Evolutionary conservation across 2,888 invertebrate species (phyloP), one percentile per base, ranked within the genome.

Genomic region (Eupithecia inturbata): DNA sequence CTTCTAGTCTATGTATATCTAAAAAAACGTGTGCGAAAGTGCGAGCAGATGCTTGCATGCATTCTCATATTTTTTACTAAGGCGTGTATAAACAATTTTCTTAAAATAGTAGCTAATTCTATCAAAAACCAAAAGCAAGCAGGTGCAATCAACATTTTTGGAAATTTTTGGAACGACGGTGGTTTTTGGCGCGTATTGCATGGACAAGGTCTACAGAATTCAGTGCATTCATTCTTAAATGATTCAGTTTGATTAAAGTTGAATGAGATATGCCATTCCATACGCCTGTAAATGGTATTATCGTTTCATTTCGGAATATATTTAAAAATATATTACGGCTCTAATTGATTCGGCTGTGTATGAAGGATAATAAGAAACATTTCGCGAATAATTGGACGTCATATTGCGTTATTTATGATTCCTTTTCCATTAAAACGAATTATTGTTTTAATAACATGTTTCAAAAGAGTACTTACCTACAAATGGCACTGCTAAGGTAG

Each of bases 141-240:
- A 45, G 3, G 9, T 53, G 22, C n/a, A 53, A 53, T 53, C 0
- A 83, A 80, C 63, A 68, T 75, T 80, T 82, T 83, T 81, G 83
- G 81, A 83, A 84, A 68, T 75, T 80, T 82, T 83, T 81, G 83
- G 81, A 83, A 84, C 73, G 79, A 64, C 79, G 10, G 67, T 62
- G 31, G 4, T 31, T 31, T 31, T 31, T 62, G 28, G 31, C 62
- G 62, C 62, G 5, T 19, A 7, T 60, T 28, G 16, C 53, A 53
- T 26, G 6, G 19, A 62, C 19, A 63, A 31, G 63, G 33, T 45
- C 33, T 9, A 14, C n/a, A 3, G 22, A 82, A 14, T 72, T 81
- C 80, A 78, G 22, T 62, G 68, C 60, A 77, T 79, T 78, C 64
- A 73, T 77, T 74, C 57, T 74, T 68, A 77, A 74, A 72, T 73